Evolutionary conservation across 2,113 vertebrate genomes (phyloP), one percentile per base, ranked within the genome.

Genomic region (Capreolus pygargus): DNA sequence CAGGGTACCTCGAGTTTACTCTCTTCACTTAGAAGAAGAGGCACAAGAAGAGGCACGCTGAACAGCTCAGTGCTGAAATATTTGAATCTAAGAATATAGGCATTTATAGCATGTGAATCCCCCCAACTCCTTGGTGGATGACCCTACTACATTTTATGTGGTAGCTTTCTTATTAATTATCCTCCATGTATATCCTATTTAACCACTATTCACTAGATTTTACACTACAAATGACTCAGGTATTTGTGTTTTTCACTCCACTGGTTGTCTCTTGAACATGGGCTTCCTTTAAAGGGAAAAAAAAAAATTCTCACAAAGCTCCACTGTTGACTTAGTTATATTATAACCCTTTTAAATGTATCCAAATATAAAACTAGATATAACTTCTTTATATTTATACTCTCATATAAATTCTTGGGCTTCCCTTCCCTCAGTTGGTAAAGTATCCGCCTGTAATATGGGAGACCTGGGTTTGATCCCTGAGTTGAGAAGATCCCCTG

Each of bases 251-350:
- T 60, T 81, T 54, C 61, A 95, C 14, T 81, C 45, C 33, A 67
- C 17, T 50, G 52, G 16, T 54, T 54, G 33, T 83, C 67, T 94
- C 39, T 96, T 60, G n/a, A 89, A 85, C 15, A 43, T 47, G 43
- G 39, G 90, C 30, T 86, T 95, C 60, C 95, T 60, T 91, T 93
- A 83, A 92, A 95, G 85, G 50, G 58, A 57, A 84, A 64, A 55
- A 84, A 64, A 55, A 28, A 1, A 54, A 25, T 45, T 79, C 43
- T 91, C 55, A 86, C 43, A 92, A 84, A 87, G 6, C 25, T 0
- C 39, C 60, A 64, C 1, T 47, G 50, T 55, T 95, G 19, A 78
- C 43, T 94, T 94, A 61, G 33, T 83, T 96, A 81, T 92, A 67
- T 85, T 94, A 84, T 39, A 60, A 94, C 50, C 6, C 15, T 83